These are phyloP conservation scores for Psilopogon haemacephalus DNA, from an alignment of 2,113 vertebrate genomes.

Conservation along the genomic window DNA sequence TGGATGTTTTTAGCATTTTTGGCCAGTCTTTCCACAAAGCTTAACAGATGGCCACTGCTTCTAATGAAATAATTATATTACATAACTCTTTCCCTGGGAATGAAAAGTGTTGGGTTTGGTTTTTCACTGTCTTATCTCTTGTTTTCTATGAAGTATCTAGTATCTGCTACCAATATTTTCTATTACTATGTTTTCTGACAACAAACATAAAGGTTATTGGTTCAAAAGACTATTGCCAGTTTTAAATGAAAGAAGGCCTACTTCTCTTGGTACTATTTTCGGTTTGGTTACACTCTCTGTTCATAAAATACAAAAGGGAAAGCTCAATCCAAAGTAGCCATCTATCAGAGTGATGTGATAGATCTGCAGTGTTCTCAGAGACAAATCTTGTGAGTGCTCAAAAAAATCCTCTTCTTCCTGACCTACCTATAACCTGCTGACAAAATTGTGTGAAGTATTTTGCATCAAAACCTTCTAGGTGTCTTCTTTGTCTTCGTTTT, in stretches of 20 bases:
- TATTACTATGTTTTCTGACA: not conserved
- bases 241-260: not conserved
- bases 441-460: not conserved
- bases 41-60: not conserved
- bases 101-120: not conserved
- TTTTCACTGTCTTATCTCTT: not conserved
- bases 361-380: not conserved
- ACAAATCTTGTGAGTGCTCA: not conserved
- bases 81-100: not conserved
- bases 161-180: not conserved
- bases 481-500: not conserved
- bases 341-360: not conserved
- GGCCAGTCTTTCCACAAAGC: not conserved
- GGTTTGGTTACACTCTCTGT: not conserved
- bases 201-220: not conserved
- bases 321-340: not conserved
- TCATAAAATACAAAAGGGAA: not conserved
- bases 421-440: not conserved
- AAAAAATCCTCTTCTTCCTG: not conserved
- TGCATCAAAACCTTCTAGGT: not conserved
- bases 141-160: not conserved
- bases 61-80: conserved; percentile 2
- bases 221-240: not conserved
- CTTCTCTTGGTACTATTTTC: not conserved
- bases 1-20: conserved; percentile 2